phyloP scores from a whole-genome alignment of 2,797 vertebrate genomes.

The Xenops minutus region DNA sequence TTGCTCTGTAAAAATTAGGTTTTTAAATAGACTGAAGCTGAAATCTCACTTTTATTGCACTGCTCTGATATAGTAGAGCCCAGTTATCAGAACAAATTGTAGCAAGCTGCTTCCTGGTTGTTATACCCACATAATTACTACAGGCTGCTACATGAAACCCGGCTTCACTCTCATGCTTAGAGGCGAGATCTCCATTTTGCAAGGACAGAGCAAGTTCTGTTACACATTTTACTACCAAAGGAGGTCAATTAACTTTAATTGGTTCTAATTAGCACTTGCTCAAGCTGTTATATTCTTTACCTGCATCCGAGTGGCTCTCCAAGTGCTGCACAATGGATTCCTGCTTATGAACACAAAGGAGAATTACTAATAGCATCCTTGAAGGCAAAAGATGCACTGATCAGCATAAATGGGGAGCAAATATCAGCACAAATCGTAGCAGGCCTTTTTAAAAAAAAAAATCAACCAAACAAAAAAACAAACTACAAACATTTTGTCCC shows the following conservation, averaged over 20 bases:
- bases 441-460: background rate
- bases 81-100: slow-evolving; percentile 37
- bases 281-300: slow-evolving; percentile 66
- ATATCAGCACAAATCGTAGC: background rate
- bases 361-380: slow-evolving; percentile 60
- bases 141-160: slow-evolving; percentile 18
- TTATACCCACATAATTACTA: slow-evolving; percentile 26
- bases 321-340: slow-evolving; percentile 55
- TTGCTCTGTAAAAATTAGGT: slow-evolving; percentile 26
- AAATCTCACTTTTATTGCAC: slow-evolving; percentile 19
- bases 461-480: background rate
- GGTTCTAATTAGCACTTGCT: slow-evolving; percentile 67
- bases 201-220: slow-evolving; percentile 62
- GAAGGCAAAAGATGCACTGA: slow-evolving; percentile 58
- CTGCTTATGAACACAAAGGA: slow-evolving; percentile 55
- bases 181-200: slow-evolving; percentile 56
- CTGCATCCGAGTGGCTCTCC: slow-evolving; percentile 62
- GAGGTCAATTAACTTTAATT: slow-evolving; percentile 72
- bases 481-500: background rate
- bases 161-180: background rate
- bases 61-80: background rate
- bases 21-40: slow-evolving; percentile 19
- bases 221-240: slow-evolving; percentile 55
- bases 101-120: slow-evolving; percentile 1
- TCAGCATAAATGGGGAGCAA: slow-evolving; percentile 43